Conservation (phyloP, 2,113 vertebrate species). For the Brachypodius melanocephalos region DNA sequence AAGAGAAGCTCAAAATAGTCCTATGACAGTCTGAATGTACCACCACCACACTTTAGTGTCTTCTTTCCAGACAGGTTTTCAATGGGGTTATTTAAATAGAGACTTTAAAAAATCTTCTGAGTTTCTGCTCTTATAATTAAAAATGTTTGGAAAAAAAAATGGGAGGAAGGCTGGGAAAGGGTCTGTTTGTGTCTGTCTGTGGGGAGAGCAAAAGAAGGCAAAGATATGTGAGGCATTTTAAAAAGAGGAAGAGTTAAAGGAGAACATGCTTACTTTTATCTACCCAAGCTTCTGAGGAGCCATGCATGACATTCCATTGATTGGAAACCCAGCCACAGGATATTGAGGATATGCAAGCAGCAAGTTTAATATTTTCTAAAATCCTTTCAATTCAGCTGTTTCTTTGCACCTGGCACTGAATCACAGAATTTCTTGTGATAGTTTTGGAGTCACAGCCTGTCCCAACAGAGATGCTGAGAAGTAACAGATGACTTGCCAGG, state of each 20-base stretch:
- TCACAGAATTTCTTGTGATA: background rate
- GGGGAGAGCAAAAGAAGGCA: background rate
- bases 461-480: background rate
- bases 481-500: background rate
- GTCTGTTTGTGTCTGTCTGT: background rate
- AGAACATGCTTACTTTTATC: background rate
- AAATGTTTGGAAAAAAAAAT: background rate
- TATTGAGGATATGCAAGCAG: background rate
- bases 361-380: background rate
- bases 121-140: background rate
- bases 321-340: background rate
- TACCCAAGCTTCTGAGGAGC: background rate
- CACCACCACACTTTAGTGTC: background rate
- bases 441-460: background rate
- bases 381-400: background rate
- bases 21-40: background rate
- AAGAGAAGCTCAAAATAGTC: conserved; percentile 9
- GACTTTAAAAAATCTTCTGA: background rate
- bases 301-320: background rate
- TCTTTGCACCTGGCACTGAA: background rate
- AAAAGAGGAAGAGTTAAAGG: background rate
- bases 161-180: background rate
- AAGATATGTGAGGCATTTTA: background rate
- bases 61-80: background rate
- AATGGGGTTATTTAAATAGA: background rate